A percentile compares a stretch with the other conserved stretches of the same genome.
These are phyloP conservation scores for Dione vanillae DNA, from an alignment of 2,888 invertebrate genomes.

Conservation along the genomic window DNA sequence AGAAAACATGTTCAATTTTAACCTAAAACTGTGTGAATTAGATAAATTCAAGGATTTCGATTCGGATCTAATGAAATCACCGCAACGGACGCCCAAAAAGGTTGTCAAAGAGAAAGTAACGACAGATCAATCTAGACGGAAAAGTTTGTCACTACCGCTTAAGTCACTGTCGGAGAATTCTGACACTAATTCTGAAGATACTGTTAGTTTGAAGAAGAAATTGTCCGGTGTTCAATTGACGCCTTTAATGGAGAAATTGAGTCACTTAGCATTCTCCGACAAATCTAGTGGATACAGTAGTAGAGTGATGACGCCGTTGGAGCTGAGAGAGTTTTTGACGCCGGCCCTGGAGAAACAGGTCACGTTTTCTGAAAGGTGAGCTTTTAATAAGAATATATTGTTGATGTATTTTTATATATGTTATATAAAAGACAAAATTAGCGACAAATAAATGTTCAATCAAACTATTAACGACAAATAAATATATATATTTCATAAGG, in stretches of 20 bases:
- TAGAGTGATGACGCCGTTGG: conserved; percentile 87
- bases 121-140: conserved; percentile 73
- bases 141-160: conserved; percentile 88
- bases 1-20: conserved; percentile 74
- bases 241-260: conserved; percentile 92
- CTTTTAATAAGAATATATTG: too few relatives aligned
- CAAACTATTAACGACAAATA: too few relatives aligned
- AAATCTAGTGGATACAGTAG: conserved; percentile 88
- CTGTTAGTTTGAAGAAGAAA: conserved; percentile 78
- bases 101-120: conserved; percentile 66
- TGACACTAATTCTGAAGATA: conserved; percentile 69
- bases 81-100: conserved; percentile 76
- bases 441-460: too few relatives aligned
- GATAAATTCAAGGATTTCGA: conserved; percentile 81
- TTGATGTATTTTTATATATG: too few relatives aligned
- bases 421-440: too few relatives aligned
- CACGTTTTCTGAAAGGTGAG: conserved; percentile 68
- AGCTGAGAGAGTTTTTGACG: conserved; percentile 73
- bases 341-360: conserved; percentile 72
- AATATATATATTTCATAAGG: too few relatives aligned
- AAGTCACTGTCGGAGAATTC: conserved; percentile 85
- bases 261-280: conserved; percentile 88
- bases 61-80: conserved; percentile 72
- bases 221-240: conserved; percentile 89
- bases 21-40: conserved; percentile 68